These are phyloP conservation scores for Pimephales promelas DNA, from an alignment of 2,113 vertebrate genomes.

Conservation along the genomic window DNA sequence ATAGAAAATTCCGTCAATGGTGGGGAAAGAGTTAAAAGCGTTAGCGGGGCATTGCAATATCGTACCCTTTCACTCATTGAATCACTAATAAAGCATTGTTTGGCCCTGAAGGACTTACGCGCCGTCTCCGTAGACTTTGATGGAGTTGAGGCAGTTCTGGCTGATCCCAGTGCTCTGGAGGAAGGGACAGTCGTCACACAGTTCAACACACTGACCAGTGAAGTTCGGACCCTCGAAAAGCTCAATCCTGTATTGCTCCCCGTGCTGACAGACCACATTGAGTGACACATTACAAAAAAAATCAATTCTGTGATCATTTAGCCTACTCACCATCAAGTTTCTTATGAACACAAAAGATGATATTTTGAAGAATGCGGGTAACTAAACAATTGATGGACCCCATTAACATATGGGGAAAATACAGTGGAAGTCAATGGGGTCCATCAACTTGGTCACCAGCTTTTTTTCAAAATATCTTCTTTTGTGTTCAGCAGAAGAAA, in stretches of 20 bases:
- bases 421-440: too few species aligned
- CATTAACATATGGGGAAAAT: too few species aligned
- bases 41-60: not conserved
- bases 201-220: slow-evolving; percentile 84
- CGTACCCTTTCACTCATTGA: not conserved
- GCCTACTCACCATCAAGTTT: too few species aligned
- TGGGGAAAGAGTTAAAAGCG: not conserved
- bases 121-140: slow-evolving; percentile 88
- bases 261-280: slow-evolving; percentile 72
- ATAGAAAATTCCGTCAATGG: too few species aligned
- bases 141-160: slow-evolving; percentile 85
- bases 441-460: too few species aligned
- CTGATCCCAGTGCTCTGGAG: slow-evolving; percentile 85
- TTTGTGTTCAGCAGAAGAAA: too few species aligned
- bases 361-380: too few species aligned
- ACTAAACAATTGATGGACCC: too few species aligned
- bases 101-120: slow-evolving; percentile 77
- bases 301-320: too few species aligned
- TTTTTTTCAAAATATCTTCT: too few species aligned
- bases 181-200: slow-evolving; percentile 87
- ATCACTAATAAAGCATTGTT: not conserved
- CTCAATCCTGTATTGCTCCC: slow-evolving; percentile 87
- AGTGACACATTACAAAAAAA: not conserved
- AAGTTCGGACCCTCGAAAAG: slow-evolving; percentile 86
- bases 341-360: too few species aligned